Percentiles rank a stretch among this genome's conserved stretches.
These are phyloP conservation scores for Furcula furcula DNA, from an alignment of 2,888 invertebrate genomes.

Conservation along the genomic window DNA sequence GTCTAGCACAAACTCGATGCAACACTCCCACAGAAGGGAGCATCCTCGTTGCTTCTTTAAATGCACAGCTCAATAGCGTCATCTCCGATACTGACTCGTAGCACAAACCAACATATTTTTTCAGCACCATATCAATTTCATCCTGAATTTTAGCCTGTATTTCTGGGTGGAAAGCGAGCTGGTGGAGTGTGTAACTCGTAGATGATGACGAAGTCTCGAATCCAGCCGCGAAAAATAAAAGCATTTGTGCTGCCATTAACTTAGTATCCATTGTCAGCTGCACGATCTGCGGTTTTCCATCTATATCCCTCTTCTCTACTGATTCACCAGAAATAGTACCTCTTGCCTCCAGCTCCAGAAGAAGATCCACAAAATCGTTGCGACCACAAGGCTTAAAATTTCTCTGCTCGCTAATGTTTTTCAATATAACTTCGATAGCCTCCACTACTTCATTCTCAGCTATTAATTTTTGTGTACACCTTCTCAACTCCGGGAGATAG, in stretches of 20 bases:
- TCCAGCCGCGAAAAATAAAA: slow-evolving; percentile 48
- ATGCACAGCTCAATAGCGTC: slow-evolving; percentile 37
- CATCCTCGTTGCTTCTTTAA: slow-evolving; percentile 36
- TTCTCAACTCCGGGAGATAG: no score
- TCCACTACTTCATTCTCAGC: no score
- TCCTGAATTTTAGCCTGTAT: no score
- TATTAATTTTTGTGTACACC: no score
- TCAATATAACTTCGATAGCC: no score
- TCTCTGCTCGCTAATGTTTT: no score
- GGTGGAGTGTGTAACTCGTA: slow-evolving; percentile 48
- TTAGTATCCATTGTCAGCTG: slow-evolving; percentile 29
- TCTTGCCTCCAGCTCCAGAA: slow-evolving; percentile 12
- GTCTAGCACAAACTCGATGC: slow-evolving; percentile 28
- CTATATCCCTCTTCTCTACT: slow-evolving; percentile 24
- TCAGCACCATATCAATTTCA: slow-evolving; percentile 23
- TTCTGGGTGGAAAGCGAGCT: slow-evolving; percentile 46
- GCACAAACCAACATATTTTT: slow-evolving; percentile 32
- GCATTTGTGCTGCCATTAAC: slow-evolving; percentile 35
- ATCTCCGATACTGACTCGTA: slow-evolving; percentile 37
- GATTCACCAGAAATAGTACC: slow-evolving; percentile 37
- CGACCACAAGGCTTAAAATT: no score
- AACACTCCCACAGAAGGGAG: slow-evolving; percentile 33
- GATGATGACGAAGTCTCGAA: no score
- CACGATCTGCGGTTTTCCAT: slow-evolving; percentile 27
- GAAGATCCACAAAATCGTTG: no score